Base-by-base conservation (phyloP, 1,140 invertebrate species). In the Penaeus vannamei region DNA sequence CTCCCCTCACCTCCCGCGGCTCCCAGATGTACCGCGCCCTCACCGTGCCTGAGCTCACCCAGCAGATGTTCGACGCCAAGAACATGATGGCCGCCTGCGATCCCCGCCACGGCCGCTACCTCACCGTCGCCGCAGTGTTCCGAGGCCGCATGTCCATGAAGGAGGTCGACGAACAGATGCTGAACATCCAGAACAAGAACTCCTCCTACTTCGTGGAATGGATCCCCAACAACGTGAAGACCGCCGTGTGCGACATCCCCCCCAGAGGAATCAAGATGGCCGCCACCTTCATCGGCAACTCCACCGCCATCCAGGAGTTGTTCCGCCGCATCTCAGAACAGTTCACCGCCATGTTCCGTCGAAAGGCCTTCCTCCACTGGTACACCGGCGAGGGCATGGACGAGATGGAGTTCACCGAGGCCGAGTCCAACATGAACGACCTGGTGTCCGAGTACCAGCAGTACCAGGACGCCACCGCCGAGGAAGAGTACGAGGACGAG, bases 401-500 rank as follows among this genome's bases (percentile, higher is more conserved):
- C n/a, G 86, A 87, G 42, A 87, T 87, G 86, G 86, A 87, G 86
- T 87, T 87, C 86, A 87, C 86, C 64, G 86, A 87, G 62, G 86
- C 86, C 10, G 86, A 87, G 59, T 81, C 77, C 36, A 87, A 87
- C 62, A 87, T 87, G 86, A 87, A 87, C 36, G 86, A 87, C 62
- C 61, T 87, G 32, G 86, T 87, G 19, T 81, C 77, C 62, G 86
- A 87, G 79, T 87, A 87, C 61, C 86, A 87, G 19, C 86, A 87
- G 42, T 87, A 87, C 62, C 86, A 87, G 59, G 86, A 87, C 59
- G 86, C 86, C 36, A 87, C 86, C n/a, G 86, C 86, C 36, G 86
- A 87, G 60, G 86, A 87, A 62, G 86, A 87, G 36, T 87, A 87
- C 62, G 86, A 87, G 62, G 86, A 87, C 29, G 86, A 87, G 42